phyloP scores from a whole-genome alignment of 2,888 invertebrate species.

The Strigamia maritima region DNA sequence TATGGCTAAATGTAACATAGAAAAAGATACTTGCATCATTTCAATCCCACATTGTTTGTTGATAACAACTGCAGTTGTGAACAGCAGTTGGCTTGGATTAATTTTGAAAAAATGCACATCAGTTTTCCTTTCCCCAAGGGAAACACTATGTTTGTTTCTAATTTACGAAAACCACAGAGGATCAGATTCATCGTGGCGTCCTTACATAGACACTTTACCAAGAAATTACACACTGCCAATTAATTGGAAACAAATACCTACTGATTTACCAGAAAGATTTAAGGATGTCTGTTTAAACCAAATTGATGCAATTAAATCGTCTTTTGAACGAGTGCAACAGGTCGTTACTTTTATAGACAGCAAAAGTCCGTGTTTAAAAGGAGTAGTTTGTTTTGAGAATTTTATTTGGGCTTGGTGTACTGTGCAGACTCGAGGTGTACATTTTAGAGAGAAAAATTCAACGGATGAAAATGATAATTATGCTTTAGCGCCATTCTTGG shows the following conservation, averaged over 20 bases:
- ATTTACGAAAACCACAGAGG: neutral
- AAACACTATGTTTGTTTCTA: constrained; percentile 17
- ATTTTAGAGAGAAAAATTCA: constrained; percentile 57
- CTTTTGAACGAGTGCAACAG: neutral
- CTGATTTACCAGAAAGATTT: neutral
- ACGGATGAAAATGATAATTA: constrained; percentile 49
- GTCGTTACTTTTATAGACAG: neutral
- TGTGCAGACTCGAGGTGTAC: constrained; percentile 82
- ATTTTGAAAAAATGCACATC: neutral
- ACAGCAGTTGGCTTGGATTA: neutral
- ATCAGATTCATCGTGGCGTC: neutral
- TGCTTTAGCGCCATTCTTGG: constrained; percentile 82
- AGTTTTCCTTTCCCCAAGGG: neutral
- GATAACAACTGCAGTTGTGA: neutral
- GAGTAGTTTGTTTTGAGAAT: constrained; percentile 51
- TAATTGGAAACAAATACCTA: neutral
- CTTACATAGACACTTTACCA: constrained; percentile 18
- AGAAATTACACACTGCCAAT: neutral
- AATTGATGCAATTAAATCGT: neutral
- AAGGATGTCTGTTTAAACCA: neutral
- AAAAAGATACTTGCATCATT: neutral
- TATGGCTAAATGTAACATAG: neutral
- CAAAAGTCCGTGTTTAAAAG: neutral
- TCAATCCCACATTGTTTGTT: neutral
- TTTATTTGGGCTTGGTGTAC: constrained; percentile 79